Conservation (phyloP, 2,113 vertebrate genomes). For the Tympanuchus pallidicinctus region DNA sequence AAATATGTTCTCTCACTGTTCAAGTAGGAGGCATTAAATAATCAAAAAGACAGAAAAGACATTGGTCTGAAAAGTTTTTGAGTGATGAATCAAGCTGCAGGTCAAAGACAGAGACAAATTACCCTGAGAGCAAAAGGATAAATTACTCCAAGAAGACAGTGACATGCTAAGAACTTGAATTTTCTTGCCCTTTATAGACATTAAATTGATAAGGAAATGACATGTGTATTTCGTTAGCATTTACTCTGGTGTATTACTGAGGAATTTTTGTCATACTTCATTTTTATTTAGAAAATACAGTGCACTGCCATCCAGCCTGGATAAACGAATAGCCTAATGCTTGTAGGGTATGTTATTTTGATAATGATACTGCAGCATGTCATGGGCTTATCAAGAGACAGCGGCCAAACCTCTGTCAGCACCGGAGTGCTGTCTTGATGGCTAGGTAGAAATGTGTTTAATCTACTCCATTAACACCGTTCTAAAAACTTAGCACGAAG, state of each 20-base stretch:
- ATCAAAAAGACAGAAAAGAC: background rate
- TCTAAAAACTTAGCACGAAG: background rate
- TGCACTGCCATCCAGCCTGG: background rate
- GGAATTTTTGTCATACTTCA: background rate
- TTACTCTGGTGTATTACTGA: background rate
- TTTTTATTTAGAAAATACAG: background rate
- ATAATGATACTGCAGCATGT: background rate
- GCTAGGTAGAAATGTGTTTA: background rate
- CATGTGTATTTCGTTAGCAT: background rate
- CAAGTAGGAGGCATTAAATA: background rate
- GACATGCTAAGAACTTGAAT: background rate
- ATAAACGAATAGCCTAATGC: background rate
- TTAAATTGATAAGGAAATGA: background rate
- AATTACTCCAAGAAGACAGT: background rate
- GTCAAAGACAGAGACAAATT: background rate
- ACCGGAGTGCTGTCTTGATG: background rate
- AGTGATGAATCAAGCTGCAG: background rate
- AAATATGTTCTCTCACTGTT: background rate
- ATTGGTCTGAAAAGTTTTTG: background rate
- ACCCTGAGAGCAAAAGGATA: background rate
- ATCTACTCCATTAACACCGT: background rate
- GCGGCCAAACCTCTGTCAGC: accelerated
- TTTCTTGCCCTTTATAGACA: background rate
- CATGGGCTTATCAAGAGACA: background rate
- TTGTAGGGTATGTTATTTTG: background rate